Evolutionary conservation across 2,797 vertebrate genomes (phyloP), one percentile per base, ranked within the genome.

Genomic region (Gymnocypris eckloni): DNA sequence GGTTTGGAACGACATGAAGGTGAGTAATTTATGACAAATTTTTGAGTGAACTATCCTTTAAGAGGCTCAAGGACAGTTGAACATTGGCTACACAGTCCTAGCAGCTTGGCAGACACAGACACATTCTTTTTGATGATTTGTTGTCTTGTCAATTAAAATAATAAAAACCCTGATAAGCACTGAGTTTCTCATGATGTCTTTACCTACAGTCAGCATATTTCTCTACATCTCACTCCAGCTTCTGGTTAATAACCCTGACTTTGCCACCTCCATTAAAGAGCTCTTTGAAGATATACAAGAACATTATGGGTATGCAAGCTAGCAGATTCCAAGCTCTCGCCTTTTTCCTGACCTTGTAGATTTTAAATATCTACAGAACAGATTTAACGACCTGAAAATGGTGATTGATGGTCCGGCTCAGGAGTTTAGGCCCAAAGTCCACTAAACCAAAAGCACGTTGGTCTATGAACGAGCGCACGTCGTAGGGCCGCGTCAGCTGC

Each of bases 271-370:
- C 79, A 86, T 86, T 89, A 84, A 89, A 85, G 78, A 89, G 80
- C 85, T 88, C 86, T 89, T 88, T 88, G 77, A 90, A 86, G 59
- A 90, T 77, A 87, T 90, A 81, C 85, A 86, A 85, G 67, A 50
- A 59, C 72, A 80, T 87, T 85, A 86, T 50, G 59, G 41, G 50
- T 83, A 80, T 76, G 83, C 75, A 37, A 82, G 73, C 83, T 28
- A 48, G 75, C 82, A 87, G 72, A 67, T 79, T 87, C 61, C 70
- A 52, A n/a, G 64, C 59, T 82, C 69, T 70, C 8, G 4, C 28
- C 11, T 82, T 80, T 86, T 76, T 52, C 79, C 79, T 61, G 72
- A 82, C 82, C 85, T 76, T 75, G 59, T 88, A 76, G 64, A 85
- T 88, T 67, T 37, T 13, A 78, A 43, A 86, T 88, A 82, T 82